Evolutionary conservation across 2,113 vertebrate genomes (phyloP).

Genomic region (Platysternon megacephalum): DNA sequence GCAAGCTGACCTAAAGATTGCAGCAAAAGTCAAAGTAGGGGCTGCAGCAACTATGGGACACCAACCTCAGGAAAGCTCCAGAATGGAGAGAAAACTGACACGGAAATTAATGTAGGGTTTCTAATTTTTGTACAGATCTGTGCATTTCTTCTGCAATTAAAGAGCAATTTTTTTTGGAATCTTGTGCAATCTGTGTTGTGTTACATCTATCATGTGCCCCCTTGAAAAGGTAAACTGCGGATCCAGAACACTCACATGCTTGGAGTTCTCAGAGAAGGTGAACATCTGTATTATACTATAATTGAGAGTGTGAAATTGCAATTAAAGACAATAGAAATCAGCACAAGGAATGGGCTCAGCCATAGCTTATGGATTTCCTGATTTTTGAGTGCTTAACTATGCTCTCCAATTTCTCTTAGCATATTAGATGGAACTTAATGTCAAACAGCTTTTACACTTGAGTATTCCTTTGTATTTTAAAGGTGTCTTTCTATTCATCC

Average conservation of each 20-base stretch:
- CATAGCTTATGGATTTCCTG: neutral
- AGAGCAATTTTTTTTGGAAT: neutral
- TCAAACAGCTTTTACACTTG: neutral
- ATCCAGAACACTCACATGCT: neutral
- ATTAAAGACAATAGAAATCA: neutral
- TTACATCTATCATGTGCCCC: neutral
- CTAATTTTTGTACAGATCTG: neutral
- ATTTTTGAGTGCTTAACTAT: neutral
- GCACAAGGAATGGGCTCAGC: neutral
- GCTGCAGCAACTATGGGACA: neutral
- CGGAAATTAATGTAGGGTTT: neutral
- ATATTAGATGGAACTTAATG: neutral
- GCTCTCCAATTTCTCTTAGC: neutral
- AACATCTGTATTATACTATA: neutral
- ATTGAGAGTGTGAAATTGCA: too few relatives aligned
- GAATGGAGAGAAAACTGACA: neutral
- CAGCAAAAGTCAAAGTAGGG: too few relatives aligned
- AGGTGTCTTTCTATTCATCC: neutral
- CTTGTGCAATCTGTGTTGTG: neutral
- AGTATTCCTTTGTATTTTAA: neutral
- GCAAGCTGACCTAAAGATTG: neutral
- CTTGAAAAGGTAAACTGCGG: neutral
- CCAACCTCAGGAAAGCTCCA: neutral
- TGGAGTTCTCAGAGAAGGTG: neutral
- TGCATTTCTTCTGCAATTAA: neutral